Evolutionary conservation across 37 sponge, comb jelly and placozoan genomes (phyloP).

Genomic region (Oscarella lobularis): DNA sequence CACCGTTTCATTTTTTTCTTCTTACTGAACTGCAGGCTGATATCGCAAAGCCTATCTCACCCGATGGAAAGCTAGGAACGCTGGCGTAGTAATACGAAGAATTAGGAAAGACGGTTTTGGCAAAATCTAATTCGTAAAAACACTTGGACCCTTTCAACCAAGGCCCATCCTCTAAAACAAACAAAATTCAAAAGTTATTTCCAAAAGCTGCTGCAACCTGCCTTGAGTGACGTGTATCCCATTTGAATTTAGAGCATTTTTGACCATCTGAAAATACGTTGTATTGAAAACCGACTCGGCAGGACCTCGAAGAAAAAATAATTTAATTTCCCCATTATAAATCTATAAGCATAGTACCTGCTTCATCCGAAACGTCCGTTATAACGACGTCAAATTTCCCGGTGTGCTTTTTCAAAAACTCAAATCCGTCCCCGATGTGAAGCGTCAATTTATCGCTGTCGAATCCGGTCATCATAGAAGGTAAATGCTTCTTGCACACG

Average conservation of each 20-base stretch:
- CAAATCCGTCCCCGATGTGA: slow-evolving; percentile 50
- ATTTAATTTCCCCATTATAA: too few species aligned
- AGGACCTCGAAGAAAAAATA: slow-evolving; percentile 30
- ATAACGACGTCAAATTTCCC: slow-evolving; percentile 77
- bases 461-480: slow-evolving; percentile 35
- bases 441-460: slow-evolving; percentile 35
- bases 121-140: not conserved
- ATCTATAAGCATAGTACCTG: too few species aligned
- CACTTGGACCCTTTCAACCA: not conserved
- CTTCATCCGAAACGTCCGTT: slow-evolving; percentile 70
- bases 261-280: slow-evolving; percentile 44
- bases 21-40: not conserved
- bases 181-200: too few species aligned
- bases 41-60: slow-evolving; percentile 43
- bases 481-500: slow-evolving; percentile 61
- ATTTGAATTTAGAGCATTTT: slow-evolving; percentile 45
- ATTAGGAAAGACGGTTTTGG: not conserved
- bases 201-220: too few species aligned
- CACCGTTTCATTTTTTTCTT: too few species aligned
- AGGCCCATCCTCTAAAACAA: not conserved
- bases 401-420: slow-evolving; percentile 35
- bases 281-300: slow-evolving; percentile 52
- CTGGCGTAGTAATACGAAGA: not conserved
- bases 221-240: slow-evolving; percentile 74
- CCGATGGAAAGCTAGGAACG: slow-evolving; percentile 67